phyloP scores from a whole-genome alignment of 2,888 invertebrate species.

The Apamea crenata region DNA sequence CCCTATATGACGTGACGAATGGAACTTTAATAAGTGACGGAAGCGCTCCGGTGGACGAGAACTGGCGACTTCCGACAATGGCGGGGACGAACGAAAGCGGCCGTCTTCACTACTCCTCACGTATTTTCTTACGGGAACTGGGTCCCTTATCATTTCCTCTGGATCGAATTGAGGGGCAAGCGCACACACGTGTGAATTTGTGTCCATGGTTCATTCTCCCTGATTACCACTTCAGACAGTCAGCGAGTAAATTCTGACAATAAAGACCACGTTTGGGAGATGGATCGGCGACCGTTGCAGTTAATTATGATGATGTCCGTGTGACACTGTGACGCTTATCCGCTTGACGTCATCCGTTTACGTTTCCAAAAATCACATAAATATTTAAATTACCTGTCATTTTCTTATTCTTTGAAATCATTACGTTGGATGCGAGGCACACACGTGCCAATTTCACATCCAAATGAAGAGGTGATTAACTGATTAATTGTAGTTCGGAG shows the following conservation, averaged over 20 bases:
- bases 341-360: slow-evolving; percentile 12
- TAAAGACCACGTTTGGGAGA: background rate
- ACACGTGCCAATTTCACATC: slow-evolving; percentile 11
- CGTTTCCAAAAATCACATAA: background rate
- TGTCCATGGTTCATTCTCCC: background rate
- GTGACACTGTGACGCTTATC: background rate
- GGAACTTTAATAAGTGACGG: slow-evolving; percentile 70
- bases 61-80: slow-evolving; percentile 69
- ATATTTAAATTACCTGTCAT: background rate
- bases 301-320: background rate
- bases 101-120: slow-evolving; percentile 47
- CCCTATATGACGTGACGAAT: slow-evolving; percentile 66
- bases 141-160: slow-evolving; percentile 43
- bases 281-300: background rate
- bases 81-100: slow-evolving; percentile 57
- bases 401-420: background rate
- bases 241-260: background rate
- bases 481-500: slow-evolving; percentile 9
- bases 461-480: slow-evolving; percentile 11
- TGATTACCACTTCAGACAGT: background rate
- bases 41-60: slow-evolving; percentile 64
- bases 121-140: slow-evolving; percentile 56
- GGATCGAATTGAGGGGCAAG: slow-evolving; percentile 20
- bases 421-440: background rate
- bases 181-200: background rate